Evolutionary conservation across 1,140 invertebrate species (phyloP).

Genomic region (Conus betulinus): DNA sequence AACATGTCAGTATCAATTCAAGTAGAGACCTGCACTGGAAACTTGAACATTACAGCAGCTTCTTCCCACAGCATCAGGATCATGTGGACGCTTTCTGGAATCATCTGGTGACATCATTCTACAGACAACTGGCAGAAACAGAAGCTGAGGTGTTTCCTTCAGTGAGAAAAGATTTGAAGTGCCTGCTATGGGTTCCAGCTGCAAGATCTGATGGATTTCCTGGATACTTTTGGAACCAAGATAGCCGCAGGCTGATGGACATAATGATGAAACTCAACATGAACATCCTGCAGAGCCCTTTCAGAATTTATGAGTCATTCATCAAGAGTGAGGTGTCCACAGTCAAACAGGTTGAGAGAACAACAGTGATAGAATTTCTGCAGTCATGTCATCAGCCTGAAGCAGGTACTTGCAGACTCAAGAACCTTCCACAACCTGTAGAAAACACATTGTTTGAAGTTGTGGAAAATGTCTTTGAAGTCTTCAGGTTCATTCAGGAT

Average conservation of each 20-base stretch:
- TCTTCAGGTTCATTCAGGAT: neutral
- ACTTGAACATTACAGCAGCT: neutral
- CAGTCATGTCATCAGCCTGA: neutral
- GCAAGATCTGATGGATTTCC: neutral
- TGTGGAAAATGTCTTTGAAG: neutral
- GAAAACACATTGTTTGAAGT: neutral
- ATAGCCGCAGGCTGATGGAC: neutral
- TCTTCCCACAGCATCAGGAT: neutral
- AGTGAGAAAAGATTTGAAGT: neutral
- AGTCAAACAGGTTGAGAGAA: neutral
- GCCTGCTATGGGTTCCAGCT: neutral
- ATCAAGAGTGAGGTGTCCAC: neutral
- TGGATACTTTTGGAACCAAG: conserved; percentile 2
- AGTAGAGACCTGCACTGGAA: neutral
- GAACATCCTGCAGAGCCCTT: conserved; percentile 14
- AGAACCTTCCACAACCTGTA: conserved; percentile 7
- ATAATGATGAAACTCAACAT: conserved; percentile 15
- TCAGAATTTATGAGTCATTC: neutral
- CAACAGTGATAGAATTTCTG: conserved; percentile 17
- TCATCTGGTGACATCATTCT: neutral
- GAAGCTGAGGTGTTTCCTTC: conserved; percentile 7
- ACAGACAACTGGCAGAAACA: conserved; percentile 1
- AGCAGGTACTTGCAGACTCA: neutral
- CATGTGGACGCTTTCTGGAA: conserved; percentile 21
- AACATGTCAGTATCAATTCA: neutral